Conservation (phyloP, 2,797 vertebrate genomes). For the Chelon labrosus region DNA sequence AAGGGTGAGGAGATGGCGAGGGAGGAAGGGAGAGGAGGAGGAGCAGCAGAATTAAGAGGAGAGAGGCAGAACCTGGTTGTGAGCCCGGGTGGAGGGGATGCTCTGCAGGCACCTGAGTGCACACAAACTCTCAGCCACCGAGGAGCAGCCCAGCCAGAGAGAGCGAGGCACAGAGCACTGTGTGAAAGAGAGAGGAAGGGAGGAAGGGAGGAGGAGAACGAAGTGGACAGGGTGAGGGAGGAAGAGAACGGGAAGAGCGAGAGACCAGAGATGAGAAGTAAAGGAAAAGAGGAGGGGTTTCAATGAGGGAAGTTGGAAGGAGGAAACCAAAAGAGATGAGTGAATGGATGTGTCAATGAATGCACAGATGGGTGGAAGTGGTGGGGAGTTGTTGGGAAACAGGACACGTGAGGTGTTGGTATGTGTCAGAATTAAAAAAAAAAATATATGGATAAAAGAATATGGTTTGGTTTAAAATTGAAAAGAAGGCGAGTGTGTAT, state of each 20-base stretch:
- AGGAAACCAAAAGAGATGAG: slow-evolving; percentile 62
- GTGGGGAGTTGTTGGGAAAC: slow-evolving; percentile 30
- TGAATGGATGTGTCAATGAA: slow-evolving; percentile 58
- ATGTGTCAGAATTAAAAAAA: slow-evolving; percentile 48
- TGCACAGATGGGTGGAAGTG: slow-evolving; percentile 56
- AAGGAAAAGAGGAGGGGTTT: slow-evolving; percentile 56
- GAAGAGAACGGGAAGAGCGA: slow-evolving; percentile 65
- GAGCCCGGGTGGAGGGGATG: slow-evolving; percentile 99
- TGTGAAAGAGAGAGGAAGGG: slow-evolving; percentile 94
- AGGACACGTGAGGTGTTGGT: slow-evolving; percentile 37
- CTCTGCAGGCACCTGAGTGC: slow-evolving; percentile 99
- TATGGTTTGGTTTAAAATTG: slow-evolving; percentile 59
- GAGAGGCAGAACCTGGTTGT: slow-evolving; percentile 92
- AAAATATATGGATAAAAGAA: slow-evolving; percentile 59
- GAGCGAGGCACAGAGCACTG: slow-evolving; percentile 99
- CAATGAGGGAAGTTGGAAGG: slow-evolving; percentile 48
- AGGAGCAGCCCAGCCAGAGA: slow-evolving; percentile 99
- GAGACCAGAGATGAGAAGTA: slow-evolving; percentile 71
- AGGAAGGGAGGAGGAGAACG: slow-evolving; percentile 85
- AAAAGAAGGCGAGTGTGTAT: slow-evolving; percentile 62
- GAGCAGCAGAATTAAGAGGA: slow-evolving; percentile 93
- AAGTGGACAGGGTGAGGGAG: slow-evolving; percentile 77
- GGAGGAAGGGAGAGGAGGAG: slow-evolving; percentile 63
- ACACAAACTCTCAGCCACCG: slow-evolving; percentile 99
- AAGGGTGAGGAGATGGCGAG: slow-evolving; percentile 67